Conservation (phyloP, 2,113 vertebrate species). For the Pongo pygmaeus region DNA sequence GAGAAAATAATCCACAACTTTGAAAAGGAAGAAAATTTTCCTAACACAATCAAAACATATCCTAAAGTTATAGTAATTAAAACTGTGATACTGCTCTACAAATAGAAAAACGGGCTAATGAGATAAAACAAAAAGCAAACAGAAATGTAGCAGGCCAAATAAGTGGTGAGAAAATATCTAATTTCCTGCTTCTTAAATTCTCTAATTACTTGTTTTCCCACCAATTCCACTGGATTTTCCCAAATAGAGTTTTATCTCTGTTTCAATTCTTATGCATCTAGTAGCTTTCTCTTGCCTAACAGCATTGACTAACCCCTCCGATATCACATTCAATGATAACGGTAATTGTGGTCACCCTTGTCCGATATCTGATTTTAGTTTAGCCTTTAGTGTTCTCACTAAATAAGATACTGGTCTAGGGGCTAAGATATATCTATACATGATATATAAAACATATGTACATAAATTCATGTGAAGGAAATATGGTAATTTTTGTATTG, state of each 20-base stretch:
- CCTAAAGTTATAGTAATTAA: background rate
- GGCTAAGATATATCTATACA: background rate
- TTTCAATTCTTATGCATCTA: background rate
- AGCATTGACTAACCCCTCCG: background rate
- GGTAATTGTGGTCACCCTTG: background rate
- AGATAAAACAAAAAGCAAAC: background rate
- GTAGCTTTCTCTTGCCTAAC: background rate
- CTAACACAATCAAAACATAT: background rate
- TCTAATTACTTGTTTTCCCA: background rate
- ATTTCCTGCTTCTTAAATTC: background rate
- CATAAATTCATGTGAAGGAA: background rate
- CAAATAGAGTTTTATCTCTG: background rate
- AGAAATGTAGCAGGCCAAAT: background rate
- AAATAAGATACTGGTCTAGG: background rate
- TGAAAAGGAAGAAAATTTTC: constrained; percentile 25
- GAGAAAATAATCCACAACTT: background rate
- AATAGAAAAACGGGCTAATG: background rate
- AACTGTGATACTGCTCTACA: background rate
- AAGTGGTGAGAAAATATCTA: background rate
- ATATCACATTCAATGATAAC: background rate
- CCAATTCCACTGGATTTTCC: background rate
- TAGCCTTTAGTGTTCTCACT: background rate
- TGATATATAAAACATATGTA: background rate
- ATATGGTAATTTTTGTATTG: background rate
- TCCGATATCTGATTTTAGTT: background rate